A percentile compares a stretch with the other conserved stretches of the same genome.
These are phyloP conservation scores for Mustela lutreola DNA, from an alignment of 2,113 vertebrate species.

Conservation along the genomic window DNA sequence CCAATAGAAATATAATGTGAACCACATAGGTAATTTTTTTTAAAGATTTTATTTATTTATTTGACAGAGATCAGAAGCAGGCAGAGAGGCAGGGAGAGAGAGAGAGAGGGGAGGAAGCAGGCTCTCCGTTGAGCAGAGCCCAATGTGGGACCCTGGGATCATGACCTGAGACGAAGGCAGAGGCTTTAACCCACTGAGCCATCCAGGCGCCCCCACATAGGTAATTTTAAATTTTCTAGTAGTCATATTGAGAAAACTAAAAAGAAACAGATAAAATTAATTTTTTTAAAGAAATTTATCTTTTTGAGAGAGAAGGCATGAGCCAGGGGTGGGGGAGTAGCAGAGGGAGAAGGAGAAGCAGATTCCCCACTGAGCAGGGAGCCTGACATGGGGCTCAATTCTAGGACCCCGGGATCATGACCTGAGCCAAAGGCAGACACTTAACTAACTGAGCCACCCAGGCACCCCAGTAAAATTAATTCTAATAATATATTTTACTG, in stretches of 20 bases:
- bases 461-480: background rate
- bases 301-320: background rate
- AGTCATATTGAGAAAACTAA: background rate
- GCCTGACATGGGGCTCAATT: background rate
- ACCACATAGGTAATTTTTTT: background rate
- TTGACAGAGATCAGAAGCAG: no score
- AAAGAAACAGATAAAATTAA: background rate
- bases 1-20: slow-evolving; percentile 30
- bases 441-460: background rate
- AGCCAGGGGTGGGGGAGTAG: background rate
- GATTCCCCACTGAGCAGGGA: background rate
- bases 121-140: no score
- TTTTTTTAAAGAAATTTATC: background rate
- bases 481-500: background rate
- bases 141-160: no score
- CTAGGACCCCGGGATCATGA: background rate
- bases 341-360: background rate
- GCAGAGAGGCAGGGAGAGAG: no score
- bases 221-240: background rate
- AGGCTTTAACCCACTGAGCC: no score
- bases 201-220: background rate
- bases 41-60: no score
- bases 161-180: no score
- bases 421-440: background rate
- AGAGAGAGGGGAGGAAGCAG: no score